Conservation (phyloP, 1,140 invertebrate species). For the Drosophila teissieri region DNA sequence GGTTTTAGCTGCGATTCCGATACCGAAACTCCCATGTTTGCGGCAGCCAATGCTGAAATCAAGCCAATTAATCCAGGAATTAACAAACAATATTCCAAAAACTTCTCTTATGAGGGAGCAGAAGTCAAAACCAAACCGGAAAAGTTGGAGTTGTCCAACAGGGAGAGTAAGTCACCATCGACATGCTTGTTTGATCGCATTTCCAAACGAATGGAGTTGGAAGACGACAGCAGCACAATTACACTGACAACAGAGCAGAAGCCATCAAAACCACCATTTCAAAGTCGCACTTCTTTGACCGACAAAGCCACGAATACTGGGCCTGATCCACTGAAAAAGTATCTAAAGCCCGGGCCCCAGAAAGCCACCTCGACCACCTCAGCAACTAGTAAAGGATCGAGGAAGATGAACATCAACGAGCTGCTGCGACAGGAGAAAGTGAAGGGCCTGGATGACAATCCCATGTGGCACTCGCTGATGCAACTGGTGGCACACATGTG, state of each 20-base stretch:
- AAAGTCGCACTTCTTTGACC: background rate
- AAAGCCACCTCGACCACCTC: background rate
- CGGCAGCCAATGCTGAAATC: conserved; percentile 10
- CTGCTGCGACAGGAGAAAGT: conserved; percentile 28
- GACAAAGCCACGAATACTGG: conserved; percentile 23
- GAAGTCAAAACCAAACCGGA: background rate
- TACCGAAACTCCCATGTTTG: background rate
- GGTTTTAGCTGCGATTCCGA: background rate
- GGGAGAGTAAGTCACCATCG: background rate
- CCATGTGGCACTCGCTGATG: conserved; percentile 39
- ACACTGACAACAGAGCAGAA: conserved; percentile 16
- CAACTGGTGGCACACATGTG: conserved; percentile 47
- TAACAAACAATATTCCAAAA: background rate
- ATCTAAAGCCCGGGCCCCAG: background rate
- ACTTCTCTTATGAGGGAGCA: background rate
- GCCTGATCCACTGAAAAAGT: background rate
- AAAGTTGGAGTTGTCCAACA: background rate
- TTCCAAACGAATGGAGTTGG: background rate
- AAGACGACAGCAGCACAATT: conserved; percentile 12
- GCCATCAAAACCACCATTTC: background rate
- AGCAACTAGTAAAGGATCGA: background rate
- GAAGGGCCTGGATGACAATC: conserved; percentile 14
- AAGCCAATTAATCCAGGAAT: background rate
- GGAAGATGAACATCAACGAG: conserved; percentile 42
- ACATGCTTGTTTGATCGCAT: background rate